Conservation (phyloP, 2,113 vertebrate genomes). For the Indicator indicator region DNA sequence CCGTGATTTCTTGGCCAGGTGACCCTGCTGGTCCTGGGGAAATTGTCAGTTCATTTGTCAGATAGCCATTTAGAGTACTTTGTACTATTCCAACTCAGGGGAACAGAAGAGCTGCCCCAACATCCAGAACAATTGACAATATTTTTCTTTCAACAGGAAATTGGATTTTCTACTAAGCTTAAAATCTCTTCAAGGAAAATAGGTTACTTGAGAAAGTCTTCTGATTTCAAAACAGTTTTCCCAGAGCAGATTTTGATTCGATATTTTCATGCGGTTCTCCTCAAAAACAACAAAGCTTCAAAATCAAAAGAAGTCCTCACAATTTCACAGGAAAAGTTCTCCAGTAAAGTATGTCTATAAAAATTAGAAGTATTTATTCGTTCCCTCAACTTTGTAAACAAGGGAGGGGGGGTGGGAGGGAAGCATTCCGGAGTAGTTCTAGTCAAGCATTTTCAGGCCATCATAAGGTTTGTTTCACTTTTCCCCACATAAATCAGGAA, state of each 20-base stretch:
- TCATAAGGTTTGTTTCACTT: neutral
- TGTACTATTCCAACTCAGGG: neutral
- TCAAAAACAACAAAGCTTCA: neutral
- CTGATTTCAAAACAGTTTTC: slow-evolving; percentile 22
- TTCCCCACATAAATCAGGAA: neutral
- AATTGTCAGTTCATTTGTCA: slow-evolving; percentile 1
- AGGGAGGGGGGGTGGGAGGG: neutral
- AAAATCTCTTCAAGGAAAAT: slow-evolving; percentile 44
- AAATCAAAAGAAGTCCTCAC: neutral
- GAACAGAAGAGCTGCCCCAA: neutral
- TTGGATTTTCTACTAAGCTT: slow-evolving; percentile 44
- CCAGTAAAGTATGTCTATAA: neutral
- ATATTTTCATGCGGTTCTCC: neutral
- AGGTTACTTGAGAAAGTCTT: slow-evolving; percentile 25
- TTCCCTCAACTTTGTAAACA: neutral
- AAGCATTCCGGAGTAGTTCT: neutral
- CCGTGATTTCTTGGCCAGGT: neutral
- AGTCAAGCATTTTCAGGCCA: neutral
- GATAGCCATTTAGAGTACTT: neutral
- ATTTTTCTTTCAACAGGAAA: slow-evolving; percentile 21
- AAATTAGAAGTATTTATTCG: neutral
- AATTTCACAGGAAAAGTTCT: neutral
- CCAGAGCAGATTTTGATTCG: neutral
- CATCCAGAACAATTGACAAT: slow-evolving; percentile 18
- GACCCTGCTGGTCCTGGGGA: neutral